A percentile compares a stretch with the other conserved stretches of the same genome.
These are phyloP conservation scores for Ischnura elegans DNA, from an alignment of 2,888 invertebrate genomes.

Conservation along the genomic window DNA sequence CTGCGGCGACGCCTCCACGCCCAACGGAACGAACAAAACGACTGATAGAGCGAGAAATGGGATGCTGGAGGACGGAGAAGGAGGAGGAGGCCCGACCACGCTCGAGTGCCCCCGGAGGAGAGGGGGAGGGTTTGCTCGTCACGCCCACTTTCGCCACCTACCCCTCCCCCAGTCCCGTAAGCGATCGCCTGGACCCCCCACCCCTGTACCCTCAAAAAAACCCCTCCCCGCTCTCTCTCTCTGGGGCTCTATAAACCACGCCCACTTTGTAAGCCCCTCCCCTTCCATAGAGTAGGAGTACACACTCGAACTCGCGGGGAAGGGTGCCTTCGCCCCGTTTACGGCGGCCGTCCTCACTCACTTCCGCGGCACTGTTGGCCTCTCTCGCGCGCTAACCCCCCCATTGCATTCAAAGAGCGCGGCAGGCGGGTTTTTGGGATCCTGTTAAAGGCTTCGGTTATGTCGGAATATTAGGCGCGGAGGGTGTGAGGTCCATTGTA, in stretches of 20 bases:
- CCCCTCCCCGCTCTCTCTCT: neutral
- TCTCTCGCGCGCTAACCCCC: neutral
- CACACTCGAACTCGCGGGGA: too few species aligned
- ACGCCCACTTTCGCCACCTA: neutral
- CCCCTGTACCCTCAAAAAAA: too few species aligned
- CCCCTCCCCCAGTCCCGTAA: neutral
- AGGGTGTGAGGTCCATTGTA: neutral
- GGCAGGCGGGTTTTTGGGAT: too few species aligned
- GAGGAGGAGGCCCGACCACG: neutral
- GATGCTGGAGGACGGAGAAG: neutral
- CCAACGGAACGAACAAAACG: neutral
- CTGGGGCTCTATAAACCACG: neutral
- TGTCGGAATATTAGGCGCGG: conserved; percentile 9
- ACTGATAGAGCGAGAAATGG: neutral
- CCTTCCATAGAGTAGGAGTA: neutral
- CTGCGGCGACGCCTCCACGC: neutral
- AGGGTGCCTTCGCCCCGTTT: neutral
- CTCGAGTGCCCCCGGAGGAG: neutral
- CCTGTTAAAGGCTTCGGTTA: conserved; percentile 54
- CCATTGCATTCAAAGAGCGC: conserved; percentile 23
- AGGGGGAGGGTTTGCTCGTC: neutral
- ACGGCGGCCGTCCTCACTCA: neutral
- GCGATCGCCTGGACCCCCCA: neutral
- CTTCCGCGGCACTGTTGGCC: too few species aligned
- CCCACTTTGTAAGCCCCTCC: neutral